phyloP scores from a whole-genome alignment of 2,888 invertebrate species.

The Sarcophaga carnaria region DNA sequence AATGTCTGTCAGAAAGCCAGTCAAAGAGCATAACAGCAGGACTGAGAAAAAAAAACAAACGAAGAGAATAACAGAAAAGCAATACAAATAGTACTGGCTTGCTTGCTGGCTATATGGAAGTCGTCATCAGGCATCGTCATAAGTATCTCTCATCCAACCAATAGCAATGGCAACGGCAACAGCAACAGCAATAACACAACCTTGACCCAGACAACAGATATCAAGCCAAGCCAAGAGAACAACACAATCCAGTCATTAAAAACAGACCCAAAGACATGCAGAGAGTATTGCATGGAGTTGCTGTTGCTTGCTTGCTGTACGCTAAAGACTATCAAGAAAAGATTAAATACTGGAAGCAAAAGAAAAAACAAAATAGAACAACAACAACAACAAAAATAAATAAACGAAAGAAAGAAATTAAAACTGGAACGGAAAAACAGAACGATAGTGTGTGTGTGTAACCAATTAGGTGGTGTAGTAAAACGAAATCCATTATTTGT shows the following conservation, averaged over 20 bases:
- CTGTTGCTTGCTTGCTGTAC: not conserved
- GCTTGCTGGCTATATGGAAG: not conserved
- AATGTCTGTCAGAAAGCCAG: not conserved
- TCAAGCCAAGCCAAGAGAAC: constrained; percentile 40
- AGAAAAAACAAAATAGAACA: not conserved
- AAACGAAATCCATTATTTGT: too few species aligned
- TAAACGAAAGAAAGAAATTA: constrained; percentile 9
- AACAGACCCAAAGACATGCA: constrained; percentile 36
- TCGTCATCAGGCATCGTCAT: constrained; percentile 32
- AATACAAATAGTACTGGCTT: constrained; percentile 31
- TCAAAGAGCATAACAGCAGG: constrained; percentile 1
- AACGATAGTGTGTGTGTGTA: not conserved
- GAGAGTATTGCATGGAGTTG: constrained; percentile 20
- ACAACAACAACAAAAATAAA: not conserved
- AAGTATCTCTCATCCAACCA: not conserved
- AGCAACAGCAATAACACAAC: constrained; percentile 55
- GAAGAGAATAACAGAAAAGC: constrained; percentile 22
- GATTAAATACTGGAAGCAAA: not conserved
- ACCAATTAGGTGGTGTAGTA: too few species aligned
- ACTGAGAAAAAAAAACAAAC: not conserved
- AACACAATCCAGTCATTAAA: constrained; percentile 42
- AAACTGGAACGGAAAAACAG: constrained; percentile 28
- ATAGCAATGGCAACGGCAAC: not conserved
- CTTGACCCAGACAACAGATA: constrained; percentile 71
- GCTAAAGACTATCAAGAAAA: constrained; percentile 34